Percentiles rank a stretch among this genome's conserved stretches.
phyloP scores from a whole-genome alignment of 2,113 vertebrate species.

The Meles meles region DNA sequence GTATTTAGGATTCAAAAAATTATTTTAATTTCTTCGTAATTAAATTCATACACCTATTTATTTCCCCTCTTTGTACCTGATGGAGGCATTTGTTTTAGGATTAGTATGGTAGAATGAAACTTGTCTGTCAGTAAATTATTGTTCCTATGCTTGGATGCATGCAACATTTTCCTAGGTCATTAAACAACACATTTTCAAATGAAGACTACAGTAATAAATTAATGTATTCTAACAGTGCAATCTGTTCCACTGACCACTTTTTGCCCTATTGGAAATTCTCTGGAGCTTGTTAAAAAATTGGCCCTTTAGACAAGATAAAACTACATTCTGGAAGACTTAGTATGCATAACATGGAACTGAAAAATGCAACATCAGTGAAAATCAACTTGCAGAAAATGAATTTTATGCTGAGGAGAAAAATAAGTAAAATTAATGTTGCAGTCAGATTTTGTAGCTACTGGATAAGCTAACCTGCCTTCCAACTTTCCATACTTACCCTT shows the following conservation, averaged over 20 bases:
- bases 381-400: background rate
- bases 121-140: conserved; percentile 20
- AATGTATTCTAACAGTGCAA: background rate
- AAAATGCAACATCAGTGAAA: conserved; percentile 55
- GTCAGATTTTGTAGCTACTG: background rate
- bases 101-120: background rate
- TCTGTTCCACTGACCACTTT: conserved; percentile 62
- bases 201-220: conserved; percentile 39
- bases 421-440: conserved; percentile 19
- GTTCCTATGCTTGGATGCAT: conserved; percentile 35
- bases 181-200: conserved; percentile 56
- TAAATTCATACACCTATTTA: background rate
- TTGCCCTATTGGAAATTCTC: conserved; percentile 48
- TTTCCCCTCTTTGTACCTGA: background rate
- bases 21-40: background rate
- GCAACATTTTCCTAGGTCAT: conserved; percentile 37
- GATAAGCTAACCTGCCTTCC: background rate
- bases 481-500: background rate
- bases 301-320: conserved; percentile 48
- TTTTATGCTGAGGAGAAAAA: conserved; percentile 38
- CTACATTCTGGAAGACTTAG: conserved; percentile 40
- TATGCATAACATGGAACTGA: conserved; percentile 21
- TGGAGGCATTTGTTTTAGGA: background rate
- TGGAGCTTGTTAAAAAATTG: conserved; percentile 41
- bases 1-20: background rate